Evolutionary conservation across 2,113 vertebrate species (phyloP).

Genomic region (Plecotus auritus): DNA sequence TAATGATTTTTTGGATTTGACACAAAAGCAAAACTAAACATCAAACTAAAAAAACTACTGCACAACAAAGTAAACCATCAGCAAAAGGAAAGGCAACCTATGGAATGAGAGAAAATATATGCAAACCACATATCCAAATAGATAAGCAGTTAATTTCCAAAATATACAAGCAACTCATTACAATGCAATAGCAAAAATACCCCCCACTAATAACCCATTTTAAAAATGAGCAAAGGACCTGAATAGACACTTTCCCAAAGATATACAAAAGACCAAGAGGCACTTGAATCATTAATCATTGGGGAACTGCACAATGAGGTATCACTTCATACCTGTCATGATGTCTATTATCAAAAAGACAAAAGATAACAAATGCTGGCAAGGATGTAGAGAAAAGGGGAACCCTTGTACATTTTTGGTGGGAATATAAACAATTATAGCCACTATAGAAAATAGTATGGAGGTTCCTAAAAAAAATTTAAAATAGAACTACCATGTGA

Average conservation of each 20-base stretch:
- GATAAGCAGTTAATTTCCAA: background rate
- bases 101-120: background rate
- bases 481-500: background rate
- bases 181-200: background rate
- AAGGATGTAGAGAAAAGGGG: background rate
- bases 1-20: background rate
- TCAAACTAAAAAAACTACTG: background rate
- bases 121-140: background rate
- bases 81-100: background rate
- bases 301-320: background rate
- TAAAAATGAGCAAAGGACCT: background rate
- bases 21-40: background rate
- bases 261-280: background rate
- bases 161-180: background rate
- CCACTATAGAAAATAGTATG: background rate
- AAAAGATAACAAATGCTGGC: background rate
- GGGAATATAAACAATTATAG: background rate
- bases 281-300: background rate
- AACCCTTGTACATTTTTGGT: background rate
- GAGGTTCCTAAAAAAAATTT: background rate
- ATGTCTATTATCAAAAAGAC: background rate
- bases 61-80: background rate
- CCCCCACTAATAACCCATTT: background rate
- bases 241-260: background rate
- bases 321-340: background rate